These are phyloP conservation scores for Sarcophaga subvicina DNA, from an alignment of 2,888 invertebrate species.

Conservation along the genomic window DNA sequence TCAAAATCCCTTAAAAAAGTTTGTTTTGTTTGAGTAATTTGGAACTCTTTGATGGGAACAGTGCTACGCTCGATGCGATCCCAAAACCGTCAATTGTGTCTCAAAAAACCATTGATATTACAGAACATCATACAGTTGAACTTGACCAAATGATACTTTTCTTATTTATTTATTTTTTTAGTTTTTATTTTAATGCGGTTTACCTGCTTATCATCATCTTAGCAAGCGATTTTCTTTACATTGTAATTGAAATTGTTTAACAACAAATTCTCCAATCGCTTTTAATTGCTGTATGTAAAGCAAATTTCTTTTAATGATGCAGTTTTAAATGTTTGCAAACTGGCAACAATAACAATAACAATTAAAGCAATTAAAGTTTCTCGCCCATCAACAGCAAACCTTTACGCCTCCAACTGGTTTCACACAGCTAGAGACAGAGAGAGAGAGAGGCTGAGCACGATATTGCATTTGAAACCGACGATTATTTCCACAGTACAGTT, in stretches of 20 bases:
- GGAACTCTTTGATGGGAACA: too few species aligned
- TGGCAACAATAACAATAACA: not conserved
- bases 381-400: not conserved
- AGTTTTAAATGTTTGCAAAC: not conserved
- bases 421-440: not conserved
- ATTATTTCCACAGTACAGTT: constrained; percentile 48
- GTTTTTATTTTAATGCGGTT: too few species aligned
- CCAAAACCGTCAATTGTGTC: too few species aligned
- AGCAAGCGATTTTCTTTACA: not conserved
- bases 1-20: too few species aligned
- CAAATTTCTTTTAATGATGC: not conserved
- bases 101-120: too few species aligned
- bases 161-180: too few species aligned
- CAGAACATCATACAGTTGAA: too few species aligned
- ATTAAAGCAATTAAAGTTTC: not conserved
- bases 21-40: too few species aligned
- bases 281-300: not conserved
- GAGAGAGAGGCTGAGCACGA: not conserved
- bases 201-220: too few species aligned
- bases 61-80: too few species aligned
- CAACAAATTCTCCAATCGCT: not conserved
- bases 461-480: constrained; percentile 37
- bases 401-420: not conserved
- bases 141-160: too few species aligned
- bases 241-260: not conserved